These are phyloP conservation scores for Anableps anableps DNA, from an alignment of 2,797 vertebrate species.

Conservation along the genomic window DNA sequence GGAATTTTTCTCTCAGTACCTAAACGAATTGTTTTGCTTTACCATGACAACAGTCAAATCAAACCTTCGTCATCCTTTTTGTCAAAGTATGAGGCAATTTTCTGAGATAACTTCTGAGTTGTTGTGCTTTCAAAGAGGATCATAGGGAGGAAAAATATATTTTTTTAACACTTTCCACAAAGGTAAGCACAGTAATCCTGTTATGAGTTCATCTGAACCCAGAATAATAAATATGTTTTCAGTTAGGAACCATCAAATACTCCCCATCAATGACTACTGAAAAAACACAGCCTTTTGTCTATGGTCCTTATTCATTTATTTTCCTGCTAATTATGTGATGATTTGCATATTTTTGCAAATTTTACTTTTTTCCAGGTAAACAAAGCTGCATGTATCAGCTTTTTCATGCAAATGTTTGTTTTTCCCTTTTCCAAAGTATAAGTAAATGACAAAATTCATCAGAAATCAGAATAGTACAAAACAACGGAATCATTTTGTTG, in stretches of 20 bases:
- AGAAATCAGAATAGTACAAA: not conserved
- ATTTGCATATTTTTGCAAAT: conserved; percentile 68
- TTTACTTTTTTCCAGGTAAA: conserved; percentile 76
- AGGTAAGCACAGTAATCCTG: conserved; percentile 68
- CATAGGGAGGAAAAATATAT: conserved; percentile 22
- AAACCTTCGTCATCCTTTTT: conserved; percentile 51
- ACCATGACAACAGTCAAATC: conserved; percentile 63
- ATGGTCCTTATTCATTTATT: conserved; percentile 42
- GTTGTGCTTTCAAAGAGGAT: conserved; percentile 54
- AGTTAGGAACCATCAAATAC: conserved; percentile 73
- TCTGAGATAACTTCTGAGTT: conserved; percentile 58
- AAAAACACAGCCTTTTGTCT: conserved; percentile 72
- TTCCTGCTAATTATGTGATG: conserved; percentile 72
- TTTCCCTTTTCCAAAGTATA: not conserved
- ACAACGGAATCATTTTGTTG: not conserved
- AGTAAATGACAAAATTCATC: not conserved
- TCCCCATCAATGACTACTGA: conserved; percentile 57
- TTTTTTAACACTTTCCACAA: conserved; percentile 56
- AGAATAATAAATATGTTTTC: conserved; percentile 78
- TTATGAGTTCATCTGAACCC: conserved; percentile 72
- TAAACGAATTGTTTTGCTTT: conserved; percentile 69
- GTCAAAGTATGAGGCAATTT: conserved; percentile 55
- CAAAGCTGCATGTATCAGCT: not conserved
- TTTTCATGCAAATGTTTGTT: not conserved
- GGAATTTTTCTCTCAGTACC: conserved; percentile 54